Percentiles rank a stretch among this genome's conserved stretches.
Evolutionary conservation across 2,888 invertebrate species (phyloP).

Genomic region (Augochlorella aurata): DNA sequence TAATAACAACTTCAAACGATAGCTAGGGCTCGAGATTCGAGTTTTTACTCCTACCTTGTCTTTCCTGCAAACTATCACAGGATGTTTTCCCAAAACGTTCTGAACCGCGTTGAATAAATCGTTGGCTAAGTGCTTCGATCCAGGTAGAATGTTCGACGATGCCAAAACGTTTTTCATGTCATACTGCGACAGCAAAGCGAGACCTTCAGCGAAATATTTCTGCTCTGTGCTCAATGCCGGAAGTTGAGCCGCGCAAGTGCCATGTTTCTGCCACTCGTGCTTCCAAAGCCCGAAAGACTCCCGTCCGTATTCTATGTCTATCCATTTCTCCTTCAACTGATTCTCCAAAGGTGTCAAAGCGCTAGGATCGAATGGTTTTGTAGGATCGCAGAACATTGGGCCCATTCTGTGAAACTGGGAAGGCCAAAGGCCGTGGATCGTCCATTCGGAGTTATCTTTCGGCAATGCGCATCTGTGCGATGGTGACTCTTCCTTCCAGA

Average conservation of each 20-base stretch:
- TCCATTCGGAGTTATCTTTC: conserved; percentile 85
- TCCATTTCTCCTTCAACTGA: conserved; percentile 86
- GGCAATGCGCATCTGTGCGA: conserved; percentile 87
- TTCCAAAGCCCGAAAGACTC: conserved; percentile 86
- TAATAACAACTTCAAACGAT: background rate
- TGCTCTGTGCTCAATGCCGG: conserved; percentile 84
- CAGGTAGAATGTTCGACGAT: conserved; percentile 84
- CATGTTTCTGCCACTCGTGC: conserved; percentile 93
- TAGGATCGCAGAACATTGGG: conserved; percentile 88
- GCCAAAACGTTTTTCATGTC: conserved; percentile 85
- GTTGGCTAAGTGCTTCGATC: conserved; percentile 62
- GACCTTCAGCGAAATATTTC: conserved; percentile 87
- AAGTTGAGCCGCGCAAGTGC: conserved; percentile 88
- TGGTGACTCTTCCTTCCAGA: conserved; percentile 86
- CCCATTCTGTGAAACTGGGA: conserved; percentile 87
- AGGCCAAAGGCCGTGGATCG: conserved; percentile 93
- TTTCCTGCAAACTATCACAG: conserved; percentile 86
- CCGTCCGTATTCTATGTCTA: conserved; percentile 86
- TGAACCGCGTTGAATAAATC: conserved; percentile 84
- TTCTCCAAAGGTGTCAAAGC: conserved; percentile 84
- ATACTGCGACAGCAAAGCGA: conserved; percentile 85
- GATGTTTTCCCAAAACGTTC: conserved; percentile 84
- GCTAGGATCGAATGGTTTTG: conserved; percentile 86
- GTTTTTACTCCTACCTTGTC: conserved; percentile 82
- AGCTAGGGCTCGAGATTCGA: background rate